phyloP scores from a whole-genome alignment of 1,140 invertebrate genomes.

The Zaprionus taronus region DNA sequence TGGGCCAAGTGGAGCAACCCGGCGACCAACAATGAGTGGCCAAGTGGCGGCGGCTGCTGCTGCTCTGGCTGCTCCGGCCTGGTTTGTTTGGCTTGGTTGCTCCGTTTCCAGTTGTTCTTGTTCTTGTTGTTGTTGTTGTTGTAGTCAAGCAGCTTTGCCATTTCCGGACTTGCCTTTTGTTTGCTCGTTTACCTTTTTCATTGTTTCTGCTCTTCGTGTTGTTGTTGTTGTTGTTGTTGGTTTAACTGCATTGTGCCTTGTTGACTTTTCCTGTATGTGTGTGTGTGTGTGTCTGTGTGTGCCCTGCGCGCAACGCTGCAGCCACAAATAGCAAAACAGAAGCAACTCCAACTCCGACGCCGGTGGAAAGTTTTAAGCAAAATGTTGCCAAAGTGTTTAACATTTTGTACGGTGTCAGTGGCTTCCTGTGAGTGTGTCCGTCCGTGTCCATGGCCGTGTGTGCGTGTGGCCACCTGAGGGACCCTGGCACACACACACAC shows the following conservation, averaged over 20 bases:
- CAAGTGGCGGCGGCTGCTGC: constrained; percentile 65
- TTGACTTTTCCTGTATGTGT: constrained; percentile 70
- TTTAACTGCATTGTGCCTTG: constrained; percentile 70
- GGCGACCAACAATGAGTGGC: constrained; percentile 77
- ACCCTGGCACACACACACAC: constrained; percentile 32
- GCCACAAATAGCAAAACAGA: constrained; percentile 68
- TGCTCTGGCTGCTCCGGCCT: constrained; percentile 12
- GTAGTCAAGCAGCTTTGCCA: constrained; percentile 78
- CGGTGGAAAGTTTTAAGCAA: constrained; percentile 73
- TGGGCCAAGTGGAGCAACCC: constrained; percentile 24
- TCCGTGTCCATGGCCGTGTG: constrained; percentile 42
- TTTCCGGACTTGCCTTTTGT: constrained; percentile 80
- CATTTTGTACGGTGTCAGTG: constrained; percentile 83
- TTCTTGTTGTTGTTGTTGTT: constrained; percentile 55
- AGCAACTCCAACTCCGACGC: constrained; percentile 33
- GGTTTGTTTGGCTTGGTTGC: constrained; percentile 22
- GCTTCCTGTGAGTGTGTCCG: constrained; percentile 66
- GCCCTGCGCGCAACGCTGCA: constrained; percentile 43
- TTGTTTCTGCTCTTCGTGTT: constrained; percentile 45
- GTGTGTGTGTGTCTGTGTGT: background rate
- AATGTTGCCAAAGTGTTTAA: constrained; percentile 84
- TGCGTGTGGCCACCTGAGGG: constrained; percentile 63
- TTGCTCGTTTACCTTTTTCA: constrained; percentile 76
- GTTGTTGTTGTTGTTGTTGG: constrained; percentile 53
- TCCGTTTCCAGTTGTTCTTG: constrained; percentile 36